Evolutionary conservation across 2,113 vertebrate species (phyloP).

Genomic region (Pipra filicauda): DNA sequence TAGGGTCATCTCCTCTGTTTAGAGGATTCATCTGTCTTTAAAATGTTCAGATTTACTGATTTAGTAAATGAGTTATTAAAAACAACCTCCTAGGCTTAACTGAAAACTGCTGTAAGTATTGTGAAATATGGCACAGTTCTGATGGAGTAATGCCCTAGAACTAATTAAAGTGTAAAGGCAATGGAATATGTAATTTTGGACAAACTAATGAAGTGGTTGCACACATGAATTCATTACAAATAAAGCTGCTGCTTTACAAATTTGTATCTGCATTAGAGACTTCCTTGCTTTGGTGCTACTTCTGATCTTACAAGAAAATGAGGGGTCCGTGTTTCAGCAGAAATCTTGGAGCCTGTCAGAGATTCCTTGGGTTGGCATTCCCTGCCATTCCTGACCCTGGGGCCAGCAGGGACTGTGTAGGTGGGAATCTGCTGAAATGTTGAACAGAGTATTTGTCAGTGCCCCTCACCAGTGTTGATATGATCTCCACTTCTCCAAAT

Average conservation of each 20-base stretch:
- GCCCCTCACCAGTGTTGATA: not conserved
- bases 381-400: not conserved
- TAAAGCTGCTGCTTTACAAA: not conserved
- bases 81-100: not conserved
- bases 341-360: not conserved
- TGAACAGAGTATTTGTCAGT: not conserved
- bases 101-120: not conserved
- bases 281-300: not conserved
- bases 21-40: not conserved
- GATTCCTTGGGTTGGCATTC: not conserved
- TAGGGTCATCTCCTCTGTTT: not conserved
- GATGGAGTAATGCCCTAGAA: not conserved
- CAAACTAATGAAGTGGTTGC: not conserved
- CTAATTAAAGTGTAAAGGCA: not conserved
- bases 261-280: not conserved
- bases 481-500: not conserved
- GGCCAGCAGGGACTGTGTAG: not conserved
- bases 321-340: not conserved
- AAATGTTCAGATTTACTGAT: not conserved
- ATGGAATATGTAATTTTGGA: not conserved
- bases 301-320: not conserved
- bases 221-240: not conserved
- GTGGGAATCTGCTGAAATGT: not conserved
- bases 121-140: not conserved
- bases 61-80: slow-evolving; percentile 3